Base-by-base conservation (phyloP, 2,888 invertebrate genomes). In the Zeuzera pyrina region DNA sequence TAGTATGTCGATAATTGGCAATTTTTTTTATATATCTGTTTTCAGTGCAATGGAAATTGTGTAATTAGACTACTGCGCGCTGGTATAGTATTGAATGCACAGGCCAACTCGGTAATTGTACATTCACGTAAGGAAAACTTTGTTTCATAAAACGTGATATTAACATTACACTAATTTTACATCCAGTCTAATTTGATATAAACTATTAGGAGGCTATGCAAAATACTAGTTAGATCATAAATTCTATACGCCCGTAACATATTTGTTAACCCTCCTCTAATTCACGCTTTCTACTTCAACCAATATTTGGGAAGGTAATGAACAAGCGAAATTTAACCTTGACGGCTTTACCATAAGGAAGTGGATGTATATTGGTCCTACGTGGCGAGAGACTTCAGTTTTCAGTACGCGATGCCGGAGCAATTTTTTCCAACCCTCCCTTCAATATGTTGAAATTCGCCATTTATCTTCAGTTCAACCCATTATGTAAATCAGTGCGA, bases 391-490 rank as follows among this genome's bases (percentile, higher is more conserved):
- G 28, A 14, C n/a, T 14, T 28, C 28, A 13, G 28, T 14, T 28
- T 28, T 58, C 65, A 58, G 51, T 51, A 49, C 56, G 57, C 59
- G 59, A 61, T 55, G 61, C 50, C 47, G 39, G 46, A 54, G 62
- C 66, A 57, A 73, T 76, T 74, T 76, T 71, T 76, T 72, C 65
- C 59, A 66, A 65, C 63, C 67, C 56, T 62, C 43, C 39, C 45
- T 53, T 38, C 74, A 77, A 77, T 78, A 78, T 76, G 72, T 72
- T 73, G 57, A 53, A 62, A 57, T 56, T 52, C 50, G 52, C 58
- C 58, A 67, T 78, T 58, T 63, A 69, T 73, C 71, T 77, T 66
- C 52, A 44, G 52, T 56, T 57, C 51, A 49, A 57, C 52, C 63
- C 56, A 71, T 74, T 76, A 78, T 74, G 69, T 52, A 68, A 72